Base-by-base conservation (phyloP, 2,888 invertebrate genomes). In the Diaphora mendica region DNA sequence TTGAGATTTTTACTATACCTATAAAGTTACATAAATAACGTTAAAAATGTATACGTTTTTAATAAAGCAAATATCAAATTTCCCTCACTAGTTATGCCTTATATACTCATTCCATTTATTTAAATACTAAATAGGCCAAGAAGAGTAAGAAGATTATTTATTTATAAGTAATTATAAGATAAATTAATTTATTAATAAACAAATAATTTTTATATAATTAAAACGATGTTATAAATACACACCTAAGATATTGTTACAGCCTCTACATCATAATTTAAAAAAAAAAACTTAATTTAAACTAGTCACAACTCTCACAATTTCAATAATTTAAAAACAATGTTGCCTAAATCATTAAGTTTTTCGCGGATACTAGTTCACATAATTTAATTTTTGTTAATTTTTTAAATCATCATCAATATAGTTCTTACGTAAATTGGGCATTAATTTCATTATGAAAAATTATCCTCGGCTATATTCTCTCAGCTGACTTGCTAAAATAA, bases 251-350 rank as follows among this genome's bases (percentile, higher is more conserved):
- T 68, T 8, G 7, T 68, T 17, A 35, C 23, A 68, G 68, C 68
- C 68, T 68, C 55, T 55, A 35, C 48, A 33, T 68, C 7, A 51
- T 68, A 68, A 48, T 30, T 67, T 67, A 39, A 66, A 66, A 35
- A 35, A 17, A 48, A 30, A 30, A 42, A 26, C 13, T 66, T 42
- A 17, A 17, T 66, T 66, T 3, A 15, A 42, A 26, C 26, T 66
- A 42, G 7, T 26, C 42, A 66, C 26, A 15, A 42, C 42, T 39
- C 65, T 23, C n/a, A 15, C 2, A 42, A 26, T 26, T 20, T 33
- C 13, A 55, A 55, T 35, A 33, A 68, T n/a, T 35, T n/a, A 17
- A 65, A 64, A 65, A 68, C 8, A 35, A 13, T 55, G 15, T 26
- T 44, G 42, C 17, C 44, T 30, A 44, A 70, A 33, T n/a, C n/a